Base-by-base conservation (phyloP, 2,888 invertebrate species). In the Scrobipalpa atriplicella region DNA sequence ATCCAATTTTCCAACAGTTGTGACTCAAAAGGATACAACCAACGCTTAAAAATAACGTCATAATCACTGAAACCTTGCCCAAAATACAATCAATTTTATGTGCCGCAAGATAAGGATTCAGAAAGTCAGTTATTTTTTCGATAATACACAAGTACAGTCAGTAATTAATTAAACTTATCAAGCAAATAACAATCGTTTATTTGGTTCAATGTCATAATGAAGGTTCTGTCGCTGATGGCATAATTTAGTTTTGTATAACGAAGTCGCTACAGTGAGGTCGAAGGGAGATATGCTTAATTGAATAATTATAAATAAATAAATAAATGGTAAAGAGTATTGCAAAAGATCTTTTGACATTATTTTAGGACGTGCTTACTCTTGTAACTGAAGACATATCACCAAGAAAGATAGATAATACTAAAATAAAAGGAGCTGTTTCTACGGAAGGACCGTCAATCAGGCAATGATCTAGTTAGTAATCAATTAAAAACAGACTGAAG, bases 151-250 rank as follows among this genome's bases (percentile, higher is more conserved):
- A 43, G 43, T 47, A 54, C 54, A 18, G 54, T 54, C 9, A 18
- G 10, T 21, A 21, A 54, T 43, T 47, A 47, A 47, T 47, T 47
- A 47, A 47, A 47, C 10, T 54, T 54, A 54, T 54, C 54, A 54
- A 54, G 21, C 10, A 10, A 6, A 54, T 54, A 54, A 18, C 54
- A 54, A 54, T 54, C 54, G 21, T 21, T 21, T 54, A 21, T 54
- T 19, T 18, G 54, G 21, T 2, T 54, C 54, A 54, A 54, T 54
- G 54, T 18, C 54, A 10, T 1, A 19, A n/a, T n/a, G n/a, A 47
- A 47, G 47, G 47, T 47, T 6, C n/a, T 16, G n/a, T 47, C 16
- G 16, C 47, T 16, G 47, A 47, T 47, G 47, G 47, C 47, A 47
- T 47, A 47, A n/a, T 43, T 43, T 3, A 3, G 6, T n/a, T n/a